A percentile compares a stretch with the other conserved stretches of the same genome.
Evolutionary conservation across 2,888 invertebrate genomes (phyloP).

Genomic region (Heterodera filipjevi): DNA sequence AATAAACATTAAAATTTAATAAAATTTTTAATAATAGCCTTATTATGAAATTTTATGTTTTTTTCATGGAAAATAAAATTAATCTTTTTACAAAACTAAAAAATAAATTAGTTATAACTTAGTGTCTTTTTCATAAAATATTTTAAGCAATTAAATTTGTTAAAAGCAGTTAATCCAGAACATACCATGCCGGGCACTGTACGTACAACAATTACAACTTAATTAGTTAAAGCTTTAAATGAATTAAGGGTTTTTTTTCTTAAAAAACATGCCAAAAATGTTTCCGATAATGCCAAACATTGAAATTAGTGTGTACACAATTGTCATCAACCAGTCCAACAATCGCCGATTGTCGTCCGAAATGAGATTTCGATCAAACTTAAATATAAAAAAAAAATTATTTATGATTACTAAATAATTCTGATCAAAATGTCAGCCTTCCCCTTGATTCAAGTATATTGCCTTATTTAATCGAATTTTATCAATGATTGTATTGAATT

Average conservation of each 20-base stretch:
- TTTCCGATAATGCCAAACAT: constrained; percentile 5
- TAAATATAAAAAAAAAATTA: not conserved
- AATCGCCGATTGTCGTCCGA: not conserved
- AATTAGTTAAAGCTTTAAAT: not conserved
- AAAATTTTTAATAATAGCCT: too few relatives aligned
- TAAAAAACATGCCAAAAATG: constrained; percentile 28
- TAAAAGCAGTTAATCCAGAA: not conserved
- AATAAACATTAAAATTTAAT: too few relatives aligned
- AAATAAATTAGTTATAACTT: too few relatives aligned
- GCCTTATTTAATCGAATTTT: too few relatives aligned
- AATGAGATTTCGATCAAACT: not conserved
- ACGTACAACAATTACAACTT: constrained; percentile 59
- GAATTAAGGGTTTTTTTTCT: not conserved
- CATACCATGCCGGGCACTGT: constrained; percentile 50
- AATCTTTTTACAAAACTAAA: too few relatives aligned
- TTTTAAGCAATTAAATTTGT: not conserved
- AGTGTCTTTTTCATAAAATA: not conserved
- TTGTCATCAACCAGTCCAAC: constrained; percentile 20
- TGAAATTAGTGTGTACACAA: constrained; percentile 20
- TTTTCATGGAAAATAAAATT: too few relatives aligned
- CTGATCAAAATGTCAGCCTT: too few relatives aligned
- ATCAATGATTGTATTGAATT: too few relatives aligned
- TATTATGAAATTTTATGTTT: too few relatives aligned
- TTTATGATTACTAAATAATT: too few relatives aligned
- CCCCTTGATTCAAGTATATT: too few relatives aligned